Evolutionary conservation across 1,140 invertebrate species (phyloP), one percentile per base, ranked within the genome.

Genomic region (Trichonephila clavipes): DNA sequence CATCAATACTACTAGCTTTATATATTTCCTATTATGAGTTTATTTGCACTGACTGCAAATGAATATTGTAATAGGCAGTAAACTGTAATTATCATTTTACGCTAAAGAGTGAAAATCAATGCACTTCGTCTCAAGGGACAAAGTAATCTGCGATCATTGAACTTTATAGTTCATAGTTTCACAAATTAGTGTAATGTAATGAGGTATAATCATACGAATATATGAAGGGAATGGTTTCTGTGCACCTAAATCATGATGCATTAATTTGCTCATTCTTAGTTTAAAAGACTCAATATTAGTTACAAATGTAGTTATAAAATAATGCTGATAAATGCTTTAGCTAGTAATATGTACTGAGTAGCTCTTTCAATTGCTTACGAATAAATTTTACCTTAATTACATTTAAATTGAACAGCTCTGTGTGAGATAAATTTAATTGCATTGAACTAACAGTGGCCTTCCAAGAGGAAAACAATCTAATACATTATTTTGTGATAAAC

Each of bases 31-130:
- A 69, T 69, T 69, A 24, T 6, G 18, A 21, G 10, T 24, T 21
- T 3, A 7, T 19, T 28, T 0, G 14, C 28, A 77, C 40, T 77
- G 12, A 40, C 69, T 77, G 12, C 34, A 34, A 77, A 77, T 77
- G 69, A 77, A 40, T 77, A 40, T 77, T 77, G 16, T 16, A 77
- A 77, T 40, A 10, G 8, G 28, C 69, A 77, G 69, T 77, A 77
- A 77, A 77, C 34, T 18, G 69, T 77, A 77, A 77, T 77, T 40
- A 77, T 77, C 69, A 40, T 77, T 77, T 77, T 19, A 18, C 28
- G 40, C 34, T 19, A 16, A 24, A 14, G 69, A 77, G 6, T 18
- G 69, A 40, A 77, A 77, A 8, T 40, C 18, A 62, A 62, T 62
- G 61, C 61, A 16, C 5, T 7, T 21, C 16, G 28, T 77, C 69